Evolutionary conservation across 2,113 vertebrate species (phyloP), one percentile per base, ranked within the genome.

Genomic region (Poecile atricapillus): DNA sequence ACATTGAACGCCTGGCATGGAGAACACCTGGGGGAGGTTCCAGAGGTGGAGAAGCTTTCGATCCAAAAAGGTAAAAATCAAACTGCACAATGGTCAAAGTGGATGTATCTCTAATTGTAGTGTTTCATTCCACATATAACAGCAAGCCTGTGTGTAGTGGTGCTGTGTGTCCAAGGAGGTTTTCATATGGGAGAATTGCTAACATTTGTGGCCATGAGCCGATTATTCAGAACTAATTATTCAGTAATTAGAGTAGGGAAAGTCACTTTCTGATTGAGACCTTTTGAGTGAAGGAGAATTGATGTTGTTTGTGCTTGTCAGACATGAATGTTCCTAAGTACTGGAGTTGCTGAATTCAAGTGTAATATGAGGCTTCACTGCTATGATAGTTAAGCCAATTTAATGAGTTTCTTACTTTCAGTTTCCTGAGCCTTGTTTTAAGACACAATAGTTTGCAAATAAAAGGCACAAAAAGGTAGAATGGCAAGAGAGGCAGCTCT

Each of bases 1-100:
- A 99, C 96, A 99, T 99, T 89, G 99, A 99, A 91, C 98, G 99
- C 78, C 97, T 99, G 96, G 99, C 99, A 31, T 99, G 99, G 99
- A 98, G 99, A 98, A 99, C 99, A 83, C 99, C 99, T 25, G 99
- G 99, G 95, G 99, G 99, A 97, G 99, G 99, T 77, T 99, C 99
- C 90, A 99, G 99, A 98, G 99, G 99, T 97, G 99, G 99, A 94
- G 99, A 99, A 97, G 98, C 98, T 64, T 99, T 99, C 95, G 99
- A 99, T 97, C 99, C 99, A 0, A 99, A 99, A 99, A 99, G 99
- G 99, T 99, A 98, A 98, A 90, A 88, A 83, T 89, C 35, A 93
- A 97, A 93, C 59, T 58, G 81, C 49, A 15, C 84, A 74, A 58
- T 92, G 69, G 53, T 63, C 58, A 6, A 24, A 70, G 39, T 52